phyloP scores from a whole-genome alignment of 2,113 vertebrate species.

The Tupaia tana region DNA sequence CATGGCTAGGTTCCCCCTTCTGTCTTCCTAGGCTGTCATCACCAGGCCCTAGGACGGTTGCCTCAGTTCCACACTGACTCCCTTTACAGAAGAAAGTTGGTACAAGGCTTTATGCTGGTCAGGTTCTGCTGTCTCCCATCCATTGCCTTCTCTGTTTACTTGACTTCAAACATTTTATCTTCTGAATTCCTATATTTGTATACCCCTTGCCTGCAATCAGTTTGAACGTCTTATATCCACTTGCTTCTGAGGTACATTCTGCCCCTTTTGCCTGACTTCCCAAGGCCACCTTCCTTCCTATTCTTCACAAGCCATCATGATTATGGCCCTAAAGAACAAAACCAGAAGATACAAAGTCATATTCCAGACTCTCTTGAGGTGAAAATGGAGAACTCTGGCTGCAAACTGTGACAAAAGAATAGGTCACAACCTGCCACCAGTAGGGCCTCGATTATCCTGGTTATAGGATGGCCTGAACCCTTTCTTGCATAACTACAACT shows the following conservation, averaged over 20 bases:
- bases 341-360: not conserved
- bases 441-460: not conserved
- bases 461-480: not conserved
- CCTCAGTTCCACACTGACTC: not conserved
- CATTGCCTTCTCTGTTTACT: not conserved
- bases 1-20: not conserved
- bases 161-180: not conserved
- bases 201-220: not conserved
- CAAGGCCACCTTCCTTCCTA: not conserved
- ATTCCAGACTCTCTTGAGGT: not conserved
- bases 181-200: not conserved
- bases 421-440: not conserved
- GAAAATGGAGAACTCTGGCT: not conserved
- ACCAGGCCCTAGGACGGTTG: rapidly evolving
- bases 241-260: not conserved
- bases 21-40: not conserved
- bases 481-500: not conserved
- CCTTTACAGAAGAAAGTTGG: not conserved
- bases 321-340: not conserved
- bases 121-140: not conserved
- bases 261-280: not conserved
- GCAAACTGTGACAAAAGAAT: not conserved
- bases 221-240: not conserved
- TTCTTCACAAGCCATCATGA: not conserved
- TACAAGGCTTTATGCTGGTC: not conserved